Evolutionary conservation across 2,113 vertebrate genomes (phyloP).

Genomic region (Podocnemis expansa): DNA sequence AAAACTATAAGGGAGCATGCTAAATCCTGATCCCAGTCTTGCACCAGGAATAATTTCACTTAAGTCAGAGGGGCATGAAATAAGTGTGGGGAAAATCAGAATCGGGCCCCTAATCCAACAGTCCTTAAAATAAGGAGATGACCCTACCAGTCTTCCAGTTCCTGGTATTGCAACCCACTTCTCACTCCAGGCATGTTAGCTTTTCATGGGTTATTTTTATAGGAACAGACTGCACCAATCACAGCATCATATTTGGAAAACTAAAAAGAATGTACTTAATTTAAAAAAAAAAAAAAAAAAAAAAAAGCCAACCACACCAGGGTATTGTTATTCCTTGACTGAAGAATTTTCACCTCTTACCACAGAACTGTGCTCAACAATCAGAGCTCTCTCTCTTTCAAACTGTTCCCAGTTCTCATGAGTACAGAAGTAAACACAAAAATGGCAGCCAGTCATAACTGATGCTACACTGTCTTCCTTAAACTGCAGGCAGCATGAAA

Average conservation of each 20-base stretch:
- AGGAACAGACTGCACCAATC: neutral
- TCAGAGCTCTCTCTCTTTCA: neutral
- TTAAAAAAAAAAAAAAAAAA: neutral
- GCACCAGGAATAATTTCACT: neutral
- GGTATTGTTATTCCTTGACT: neutral
- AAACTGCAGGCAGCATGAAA: slow-evolving; percentile 29
- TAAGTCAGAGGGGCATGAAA: neutral
- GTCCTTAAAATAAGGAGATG: neutral
- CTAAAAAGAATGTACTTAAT: neutral
- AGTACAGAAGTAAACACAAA: neutral
- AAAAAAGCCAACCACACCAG: neutral
- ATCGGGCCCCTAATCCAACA: neutral
- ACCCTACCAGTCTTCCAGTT: neutral
- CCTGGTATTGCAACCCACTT: neutral
- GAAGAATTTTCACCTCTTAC: neutral
- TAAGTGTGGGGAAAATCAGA: neutral
- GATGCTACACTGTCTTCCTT: neutral
- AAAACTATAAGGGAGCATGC: neutral
- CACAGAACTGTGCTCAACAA: neutral
- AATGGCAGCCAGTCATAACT: neutral
- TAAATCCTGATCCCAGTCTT: neutral
- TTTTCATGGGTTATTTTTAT: neutral
- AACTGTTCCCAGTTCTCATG: neutral
- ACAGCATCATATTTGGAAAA: neutral
- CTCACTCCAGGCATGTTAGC: neutral